Percentiles rank a stretch among this genome's conserved stretches.
Evolutionary conservation across 2,113 vertebrate genomes (phyloP).

Genomic region (Mus spicilegus): DNA sequence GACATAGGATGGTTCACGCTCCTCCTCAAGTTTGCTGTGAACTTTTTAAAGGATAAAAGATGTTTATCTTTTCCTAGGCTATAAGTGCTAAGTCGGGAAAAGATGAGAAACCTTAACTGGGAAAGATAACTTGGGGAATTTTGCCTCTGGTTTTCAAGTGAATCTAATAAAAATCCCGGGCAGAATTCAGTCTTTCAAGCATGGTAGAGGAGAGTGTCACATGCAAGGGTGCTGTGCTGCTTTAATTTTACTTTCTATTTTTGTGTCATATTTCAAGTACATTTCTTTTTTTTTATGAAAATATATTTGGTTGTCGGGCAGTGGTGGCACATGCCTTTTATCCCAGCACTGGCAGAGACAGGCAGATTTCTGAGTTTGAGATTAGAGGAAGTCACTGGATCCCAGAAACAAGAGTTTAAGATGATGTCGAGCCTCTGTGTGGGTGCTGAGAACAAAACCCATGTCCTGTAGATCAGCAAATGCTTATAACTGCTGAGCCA

Average conservation of each 20-base stretch:
- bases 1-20: fast-evolving
- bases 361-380: neutral
- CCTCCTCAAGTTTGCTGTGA: neutral
- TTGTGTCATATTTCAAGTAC: neutral
- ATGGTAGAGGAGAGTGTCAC: neutral
- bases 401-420: too few relatives aligned
- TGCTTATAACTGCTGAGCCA: neutral
- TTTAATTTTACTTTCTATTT: neutral
- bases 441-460: neutral
- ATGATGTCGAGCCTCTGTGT: neutral
- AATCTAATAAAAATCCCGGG: neutral
- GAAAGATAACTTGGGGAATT: neutral
- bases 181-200: neutral
- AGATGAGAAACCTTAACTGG: neutral
- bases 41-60: neutral
- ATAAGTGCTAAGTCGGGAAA: neutral
- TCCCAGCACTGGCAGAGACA: too few relatives aligned
- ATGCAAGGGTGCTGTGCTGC: neutral
- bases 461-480: neutral
- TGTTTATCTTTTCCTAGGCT: neutral
- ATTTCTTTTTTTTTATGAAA: neutral
- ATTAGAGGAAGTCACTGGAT: neutral
- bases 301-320: neutral
- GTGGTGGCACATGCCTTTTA: too few relatives aligned
- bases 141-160: neutral